Evolutionary conservation across 2,797 vertebrate species (phyloP).

Genomic region (Pyrocephalus nanus): DNA sequence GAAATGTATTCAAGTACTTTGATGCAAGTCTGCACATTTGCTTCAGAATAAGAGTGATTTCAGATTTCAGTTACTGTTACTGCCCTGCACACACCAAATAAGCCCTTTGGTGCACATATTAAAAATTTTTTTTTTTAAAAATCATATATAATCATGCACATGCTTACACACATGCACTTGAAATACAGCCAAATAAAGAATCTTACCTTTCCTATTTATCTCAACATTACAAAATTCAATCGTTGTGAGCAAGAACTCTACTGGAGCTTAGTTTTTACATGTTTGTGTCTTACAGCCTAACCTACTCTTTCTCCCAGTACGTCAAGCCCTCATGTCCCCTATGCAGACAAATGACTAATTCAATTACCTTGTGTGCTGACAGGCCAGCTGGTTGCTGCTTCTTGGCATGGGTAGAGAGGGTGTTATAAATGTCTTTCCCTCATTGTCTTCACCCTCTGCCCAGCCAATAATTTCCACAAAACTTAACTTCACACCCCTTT

Average conservation of each 20-base stretch:
- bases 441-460: not conserved
- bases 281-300: not conserved
- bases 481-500: not conserved
- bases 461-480: not conserved
- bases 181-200: slow-evolving; percentile 21
- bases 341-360: slow-evolving; percentile 44
- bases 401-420: not conserved
- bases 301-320: not conserved
- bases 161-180: not conserved
- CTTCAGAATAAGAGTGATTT: not conserved
- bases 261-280: slow-evolving; percentile 24
- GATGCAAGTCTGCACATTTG: not conserved
- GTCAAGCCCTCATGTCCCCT: not conserved
- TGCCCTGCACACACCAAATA: not conserved
- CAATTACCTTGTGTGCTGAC: slow-evolving; percentile 34
- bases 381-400: slow-evolving; percentile 49
- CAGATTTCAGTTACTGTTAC: not conserved
- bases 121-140: not conserved
- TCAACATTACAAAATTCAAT: slow-evolving; percentile 36
- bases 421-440: slow-evolving; percentile 16
- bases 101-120: not conserved
- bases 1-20: slow-evolving; percentile 1
- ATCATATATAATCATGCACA: not conserved
- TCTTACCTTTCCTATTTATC: slow-evolving; percentile 12
- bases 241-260: not conserved